These are phyloP conservation scores for Caenorhabditis doughertyi DNA, from an alignment of 2,888 invertebrate species.

Conservation along the genomic window DNA sequence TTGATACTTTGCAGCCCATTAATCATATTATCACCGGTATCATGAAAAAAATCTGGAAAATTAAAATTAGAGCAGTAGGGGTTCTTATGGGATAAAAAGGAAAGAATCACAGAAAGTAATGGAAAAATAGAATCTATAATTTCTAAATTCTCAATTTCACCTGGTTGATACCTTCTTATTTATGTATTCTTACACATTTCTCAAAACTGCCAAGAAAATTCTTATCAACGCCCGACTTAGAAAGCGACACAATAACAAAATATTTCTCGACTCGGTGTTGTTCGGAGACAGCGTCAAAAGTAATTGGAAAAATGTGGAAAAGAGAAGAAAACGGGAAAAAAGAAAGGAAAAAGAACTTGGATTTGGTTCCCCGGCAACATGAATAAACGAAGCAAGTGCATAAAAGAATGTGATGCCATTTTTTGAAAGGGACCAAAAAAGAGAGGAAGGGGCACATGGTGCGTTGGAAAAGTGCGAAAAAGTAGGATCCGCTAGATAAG, in stretches of 20 bases:
- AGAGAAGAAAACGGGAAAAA: not conserved
- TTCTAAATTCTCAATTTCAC: too few relatives aligned
- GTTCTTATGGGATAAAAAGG: too few relatives aligned
- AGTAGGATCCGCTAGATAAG: not conserved
- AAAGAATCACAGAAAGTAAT: too few relatives aligned
- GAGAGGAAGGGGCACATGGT: not conserved
- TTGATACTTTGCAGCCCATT: slow-evolving; percentile 62
- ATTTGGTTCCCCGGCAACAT: slow-evolving; percentile 36
- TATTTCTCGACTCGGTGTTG: not conserved
- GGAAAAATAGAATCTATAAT: too few relatives aligned
- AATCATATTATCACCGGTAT: slow-evolving; percentile 49
- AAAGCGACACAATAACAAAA: too few relatives aligned
- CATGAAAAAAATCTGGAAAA: slow-evolving; percentile 7
- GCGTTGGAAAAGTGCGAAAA: not conserved
- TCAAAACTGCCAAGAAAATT: too few relatives aligned
- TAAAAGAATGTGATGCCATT: slow-evolving; percentile 23
- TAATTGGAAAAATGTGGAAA: slow-evolving; percentile 36
- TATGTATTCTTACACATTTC: too few relatives aligned
- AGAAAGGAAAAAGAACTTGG: slow-evolving; percentile 19
- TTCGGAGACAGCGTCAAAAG: not conserved
- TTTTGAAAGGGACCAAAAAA: not conserved
- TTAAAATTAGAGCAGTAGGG: too few relatives aligned
- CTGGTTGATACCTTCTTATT: too few relatives aligned
- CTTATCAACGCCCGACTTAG: too few relatives aligned
- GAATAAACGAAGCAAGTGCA: slow-evolving; percentile 40